These are phyloP conservation scores for Carcina quercana DNA, from an alignment of 2,888 invertebrate species.

Conservation along the genomic window DNA sequence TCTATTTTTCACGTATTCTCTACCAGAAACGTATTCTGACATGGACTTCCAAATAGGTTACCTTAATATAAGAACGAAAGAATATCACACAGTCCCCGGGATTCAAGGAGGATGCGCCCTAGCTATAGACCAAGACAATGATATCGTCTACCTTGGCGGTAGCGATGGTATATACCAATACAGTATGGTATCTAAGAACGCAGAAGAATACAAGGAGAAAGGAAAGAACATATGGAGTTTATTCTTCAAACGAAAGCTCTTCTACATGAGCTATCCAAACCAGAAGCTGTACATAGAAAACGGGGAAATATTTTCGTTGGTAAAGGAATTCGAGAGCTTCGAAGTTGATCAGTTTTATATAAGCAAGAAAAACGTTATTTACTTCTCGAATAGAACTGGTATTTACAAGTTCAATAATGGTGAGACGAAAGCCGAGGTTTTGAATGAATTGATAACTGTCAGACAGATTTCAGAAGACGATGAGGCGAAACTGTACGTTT, in stretches of 20 bases:
- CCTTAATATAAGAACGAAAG: constrained; percentile 33
- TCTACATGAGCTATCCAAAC: constrained; percentile 50
- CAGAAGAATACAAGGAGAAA: constrained; percentile 42
- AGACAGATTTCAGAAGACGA: constrained; percentile 49
- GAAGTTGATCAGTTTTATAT: constrained; percentile 47
- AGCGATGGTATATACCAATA: constrained; percentile 51
- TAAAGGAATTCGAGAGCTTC: constrained; percentile 41
- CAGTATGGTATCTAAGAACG: constrained; percentile 39
- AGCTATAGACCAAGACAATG: constrained; percentile 39
- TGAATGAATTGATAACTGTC: constrained; percentile 36
- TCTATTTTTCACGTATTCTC: constrained; percentile 42
- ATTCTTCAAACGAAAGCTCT: constrained; percentile 39
- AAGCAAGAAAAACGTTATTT: constrained; percentile 27
- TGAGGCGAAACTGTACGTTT: constrained; percentile 37
- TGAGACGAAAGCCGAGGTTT: constrained; percentile 16
- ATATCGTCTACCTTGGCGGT: constrained; percentile 48
- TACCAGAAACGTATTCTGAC: constrained; percentile 36
- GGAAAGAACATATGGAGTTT: constrained; percentile 46
- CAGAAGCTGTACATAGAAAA: constrained; percentile 42
- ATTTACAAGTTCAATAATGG: constrained; percentile 36
- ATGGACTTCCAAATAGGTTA: constrained; percentile 43
- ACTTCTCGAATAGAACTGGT: constrained; percentile 44
- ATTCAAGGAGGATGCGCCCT: constrained; percentile 45
- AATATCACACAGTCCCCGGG: constrained; percentile 36
- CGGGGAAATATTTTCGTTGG: constrained; percentile 37